A percentile compares a stretch with the other conserved stretches of the same genome.
phyloP scores from a whole-genome alignment of 2,113 vertebrate species.

The Bagarius yarrelli region DNA sequence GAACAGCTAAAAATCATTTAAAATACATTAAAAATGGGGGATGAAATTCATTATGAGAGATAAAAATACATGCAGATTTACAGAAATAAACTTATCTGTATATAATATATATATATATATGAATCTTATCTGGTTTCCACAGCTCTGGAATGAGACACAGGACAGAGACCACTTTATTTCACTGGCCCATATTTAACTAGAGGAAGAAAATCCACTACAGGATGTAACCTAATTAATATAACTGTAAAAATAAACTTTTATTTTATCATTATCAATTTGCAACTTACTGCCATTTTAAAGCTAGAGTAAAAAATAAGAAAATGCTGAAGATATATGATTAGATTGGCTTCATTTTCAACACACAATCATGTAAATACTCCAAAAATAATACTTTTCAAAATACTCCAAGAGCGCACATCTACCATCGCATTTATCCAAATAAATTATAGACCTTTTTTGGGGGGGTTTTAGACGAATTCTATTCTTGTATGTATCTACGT shows the following conservation, averaged over 20 bases:
- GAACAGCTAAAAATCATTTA: neutral
- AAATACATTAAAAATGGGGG: neutral
- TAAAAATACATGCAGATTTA: slow-evolving; percentile 18
- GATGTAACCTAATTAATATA: neutral
- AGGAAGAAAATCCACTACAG: neutral
- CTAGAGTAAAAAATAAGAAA: neutral
- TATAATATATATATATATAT: no score
- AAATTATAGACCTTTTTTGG: no score
- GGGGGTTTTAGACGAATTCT: no score
- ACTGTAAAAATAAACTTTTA: neutral
- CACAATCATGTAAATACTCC: no score
- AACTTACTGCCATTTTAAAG: neutral
- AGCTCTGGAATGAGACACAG: neutral
- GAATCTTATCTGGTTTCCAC: neutral
- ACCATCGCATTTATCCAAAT: neutral
- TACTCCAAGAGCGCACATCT: neutral
- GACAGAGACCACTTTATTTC: slow-evolving; percentile 2
- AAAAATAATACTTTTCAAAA: no score
- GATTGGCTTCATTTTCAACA: no score
- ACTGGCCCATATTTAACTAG: neutral
- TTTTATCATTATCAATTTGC: neutral
- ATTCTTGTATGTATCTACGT: no score
- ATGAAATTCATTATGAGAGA: neutral
- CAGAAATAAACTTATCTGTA: neutral
- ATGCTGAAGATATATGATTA: neutral